phyloP scores from a whole-genome alignment of 2,113 vertebrate genomes.

The Ranitomeya variabilis region DNA sequence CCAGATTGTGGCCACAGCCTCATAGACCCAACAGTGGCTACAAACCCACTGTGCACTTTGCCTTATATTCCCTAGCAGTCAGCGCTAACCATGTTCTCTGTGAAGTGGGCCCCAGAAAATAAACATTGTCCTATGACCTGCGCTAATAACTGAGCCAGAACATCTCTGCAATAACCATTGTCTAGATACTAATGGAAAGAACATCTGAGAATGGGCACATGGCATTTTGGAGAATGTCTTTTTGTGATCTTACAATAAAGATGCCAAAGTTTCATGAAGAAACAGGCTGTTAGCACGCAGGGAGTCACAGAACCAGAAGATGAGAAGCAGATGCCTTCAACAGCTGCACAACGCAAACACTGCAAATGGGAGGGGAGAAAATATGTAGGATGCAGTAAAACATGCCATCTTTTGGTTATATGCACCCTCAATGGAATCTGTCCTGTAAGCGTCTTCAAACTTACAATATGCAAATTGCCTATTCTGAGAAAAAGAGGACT shows the following conservation, averaged over 20 bases:
- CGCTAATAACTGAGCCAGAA: not conserved
- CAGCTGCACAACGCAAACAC: constrained; percentile 53
- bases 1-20: too few species aligned
- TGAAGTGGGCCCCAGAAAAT: not conserved
- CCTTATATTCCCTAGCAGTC: not conserved
- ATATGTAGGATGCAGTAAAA: constrained; percentile 19
- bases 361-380: not conserved
- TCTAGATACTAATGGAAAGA: constrained; percentile 9
- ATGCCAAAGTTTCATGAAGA: constrained; percentile 21
- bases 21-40: too few species aligned
- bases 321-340: constrained; percentile 53
- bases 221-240: constrained; percentile 5
- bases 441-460: constrained; percentile 21
- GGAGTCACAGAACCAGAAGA: constrained; percentile 30
- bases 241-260: constrained; percentile 13
- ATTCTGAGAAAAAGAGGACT: too few species aligned
- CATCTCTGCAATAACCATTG: not conserved
- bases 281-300: constrained; percentile 40
- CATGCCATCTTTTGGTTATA: constrained; percentile 22
- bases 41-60: too few species aligned
- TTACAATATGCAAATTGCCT: too few species aligned
- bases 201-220: constrained; percentile 13
- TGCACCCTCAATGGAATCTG: constrained; percentile 2
- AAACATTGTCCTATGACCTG: constrained; percentile 20
- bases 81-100: not conserved